Conservation (phyloP, 2,888 invertebrate genomes). For the Zygothrica quintamaculata region DNA sequence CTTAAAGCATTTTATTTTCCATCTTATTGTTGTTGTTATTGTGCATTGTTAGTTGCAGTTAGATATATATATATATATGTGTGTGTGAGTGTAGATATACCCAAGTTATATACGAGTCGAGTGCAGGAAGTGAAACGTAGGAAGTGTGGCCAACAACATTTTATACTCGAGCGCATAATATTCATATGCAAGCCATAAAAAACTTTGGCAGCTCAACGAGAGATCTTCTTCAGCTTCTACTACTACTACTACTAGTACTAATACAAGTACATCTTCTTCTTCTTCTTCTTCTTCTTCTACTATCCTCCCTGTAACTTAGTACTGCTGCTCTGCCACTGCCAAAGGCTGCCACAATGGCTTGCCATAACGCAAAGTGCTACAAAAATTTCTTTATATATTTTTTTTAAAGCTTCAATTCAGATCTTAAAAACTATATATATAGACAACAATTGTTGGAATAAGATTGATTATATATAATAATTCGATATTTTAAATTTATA, state of each 20-base stretch:
- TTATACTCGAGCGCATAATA: slow-evolving; percentile 81
- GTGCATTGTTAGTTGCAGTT: slow-evolving; percentile 60
- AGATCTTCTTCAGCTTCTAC: slow-evolving; percentile 53
- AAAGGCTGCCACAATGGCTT: slow-evolving; percentile 28
- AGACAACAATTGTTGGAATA: no score
- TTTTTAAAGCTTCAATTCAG: no score
- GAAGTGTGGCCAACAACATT: slow-evolving; percentile 82
- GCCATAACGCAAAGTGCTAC: no score
- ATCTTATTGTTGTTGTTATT: slow-evolving; percentile 49
- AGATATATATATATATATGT: slow-evolving; percentile 42
- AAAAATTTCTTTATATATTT: no score
- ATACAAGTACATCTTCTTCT: no score
- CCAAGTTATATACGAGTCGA: slow-evolving; percentile 43
- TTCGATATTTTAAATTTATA: no score
- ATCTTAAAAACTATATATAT: no score
- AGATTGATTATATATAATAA: no score
- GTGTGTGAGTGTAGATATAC: slow-evolving; percentile 1
- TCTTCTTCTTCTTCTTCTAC: slow-evolving; percentile 8
- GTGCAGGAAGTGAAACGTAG: slow-evolving; percentile 81
- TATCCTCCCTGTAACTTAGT: background rate
- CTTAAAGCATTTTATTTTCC: slow-evolving; percentile 55
- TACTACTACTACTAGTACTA: slow-evolving; percentile 4
- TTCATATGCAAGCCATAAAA: slow-evolving; percentile 80
- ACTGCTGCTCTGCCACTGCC: slow-evolving; percentile 3
- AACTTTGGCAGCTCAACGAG: slow-evolving; percentile 81